Conservation (phyloP, 2,113 vertebrate genomes). For the Holacanthus passer region DNA sequence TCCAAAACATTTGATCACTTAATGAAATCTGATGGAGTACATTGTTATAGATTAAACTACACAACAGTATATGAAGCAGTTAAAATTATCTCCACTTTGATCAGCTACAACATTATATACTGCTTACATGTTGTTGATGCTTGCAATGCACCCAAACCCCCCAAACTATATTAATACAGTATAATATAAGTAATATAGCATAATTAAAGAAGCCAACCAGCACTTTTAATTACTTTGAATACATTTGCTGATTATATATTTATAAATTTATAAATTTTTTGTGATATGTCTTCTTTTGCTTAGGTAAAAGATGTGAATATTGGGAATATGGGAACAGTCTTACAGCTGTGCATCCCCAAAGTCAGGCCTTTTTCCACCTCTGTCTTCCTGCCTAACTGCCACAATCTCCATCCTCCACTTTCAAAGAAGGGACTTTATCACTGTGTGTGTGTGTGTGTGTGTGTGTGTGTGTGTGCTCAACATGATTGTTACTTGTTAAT, state of each 20-base stretch:
- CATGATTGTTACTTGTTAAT: constrained; percentile 26
- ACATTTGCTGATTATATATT: not conserved
- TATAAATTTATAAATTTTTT: not conserved
- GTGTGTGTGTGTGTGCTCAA: not conserved
- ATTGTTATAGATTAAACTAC: not conserved
- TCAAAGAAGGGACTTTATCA: not conserved
- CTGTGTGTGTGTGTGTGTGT: not conserved
- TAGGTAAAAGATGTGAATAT: not conserved
- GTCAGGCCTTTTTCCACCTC: not conserved
- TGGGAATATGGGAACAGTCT: not conserved
- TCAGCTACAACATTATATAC: not conserved
- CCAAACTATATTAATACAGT: not conserved
- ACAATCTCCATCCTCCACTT: constrained; percentile 2
- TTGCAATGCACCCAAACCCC: not conserved
- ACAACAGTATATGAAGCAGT: too few species aligned
- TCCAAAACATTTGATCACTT: not conserved
- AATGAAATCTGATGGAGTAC: not conserved
- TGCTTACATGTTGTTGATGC: not conserved
- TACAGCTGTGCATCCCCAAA: not conserved
- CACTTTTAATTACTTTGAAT: not conserved
- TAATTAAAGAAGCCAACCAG: not conserved
- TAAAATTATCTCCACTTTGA: not conserved
- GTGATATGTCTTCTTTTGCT: not conserved
- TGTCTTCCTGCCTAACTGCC: not conserved
- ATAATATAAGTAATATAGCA: not conserved